phyloP scores from a whole-genome alignment of 2,888 invertebrate species.

The Parthenolecanium corni region DNA sequence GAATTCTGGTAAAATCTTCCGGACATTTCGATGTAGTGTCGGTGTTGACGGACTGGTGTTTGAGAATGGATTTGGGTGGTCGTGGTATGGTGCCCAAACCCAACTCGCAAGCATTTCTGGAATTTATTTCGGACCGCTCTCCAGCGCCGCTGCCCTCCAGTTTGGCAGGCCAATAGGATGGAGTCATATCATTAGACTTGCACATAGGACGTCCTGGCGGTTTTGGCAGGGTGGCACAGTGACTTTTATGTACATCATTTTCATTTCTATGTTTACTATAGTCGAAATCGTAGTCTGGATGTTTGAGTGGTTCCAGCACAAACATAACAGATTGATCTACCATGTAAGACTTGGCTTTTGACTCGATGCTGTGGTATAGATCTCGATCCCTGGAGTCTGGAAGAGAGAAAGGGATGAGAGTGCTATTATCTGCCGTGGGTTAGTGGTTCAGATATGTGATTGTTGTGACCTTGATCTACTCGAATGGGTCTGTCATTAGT shows the following conservation, averaged over 20 bases:
- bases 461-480: too few relatives aligned
- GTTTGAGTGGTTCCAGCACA: constrained; percentile 21
- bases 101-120: constrained; percentile 6
- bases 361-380: not conserved
- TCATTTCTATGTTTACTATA: not conserved
- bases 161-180: constrained; percentile 21
- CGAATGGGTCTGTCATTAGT: too few relatives aligned
- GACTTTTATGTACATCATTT: constrained; percentile 1
- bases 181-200: constrained; percentile 10
- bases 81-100: constrained; percentile 21
- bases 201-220: not conserved
- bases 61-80: constrained; percentile 19
- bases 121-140: not conserved
- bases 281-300: constrained; percentile 9
- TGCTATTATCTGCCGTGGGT: too few relatives aligned
- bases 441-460: too few relatives aligned
- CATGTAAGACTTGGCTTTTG: constrained; percentile 11
- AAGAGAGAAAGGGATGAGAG: not conserved
- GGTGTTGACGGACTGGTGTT: constrained; percentile 19
- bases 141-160: not conserved
- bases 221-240: constrained; percentile 20
- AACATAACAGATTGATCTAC: constrained; percentile 23
- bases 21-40: constrained; percentile 11
- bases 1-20: constrained; percentile 21
- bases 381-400: constrained; percentile 2